These are phyloP conservation scores for Cyprinodon tularosa DNA, from an alignment of 2,113 vertebrate species.

Conservation along the genomic window DNA sequence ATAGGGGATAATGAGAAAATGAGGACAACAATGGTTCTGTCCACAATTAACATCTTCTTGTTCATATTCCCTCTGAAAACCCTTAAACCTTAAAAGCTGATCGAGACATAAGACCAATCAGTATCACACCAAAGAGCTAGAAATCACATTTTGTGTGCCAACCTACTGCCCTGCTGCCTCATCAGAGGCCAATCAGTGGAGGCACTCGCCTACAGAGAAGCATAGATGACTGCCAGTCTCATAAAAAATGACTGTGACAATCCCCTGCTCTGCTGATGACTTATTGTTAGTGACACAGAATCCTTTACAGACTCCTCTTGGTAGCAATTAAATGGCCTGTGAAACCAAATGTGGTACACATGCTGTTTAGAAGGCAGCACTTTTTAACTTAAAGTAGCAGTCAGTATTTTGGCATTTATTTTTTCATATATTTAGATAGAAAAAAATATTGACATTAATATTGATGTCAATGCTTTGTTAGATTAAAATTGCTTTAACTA, in stretches of 20 bases:
- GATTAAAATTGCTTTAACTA: too few relatives aligned
- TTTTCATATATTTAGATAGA: too few relatives aligned
- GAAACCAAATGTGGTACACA: slow-evolving; percentile 41
- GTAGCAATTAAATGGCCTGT: slow-evolving; percentile 66
- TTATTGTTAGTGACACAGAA: slow-evolving; percentile 47
- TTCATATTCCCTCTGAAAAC: slow-evolving; percentile 27
- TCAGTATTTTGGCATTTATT: not conserved
- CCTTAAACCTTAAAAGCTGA: slow-evolving; percentile 46
- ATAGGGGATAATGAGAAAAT: slow-evolving; percentile 43
- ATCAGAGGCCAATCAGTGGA: slow-evolving; percentile 64
- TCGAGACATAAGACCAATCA: slow-evolving; percentile 63
- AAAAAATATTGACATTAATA: too few relatives aligned
- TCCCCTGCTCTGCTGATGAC: slow-evolving; percentile 55
- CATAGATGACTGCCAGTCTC: slow-evolving; percentile 55
- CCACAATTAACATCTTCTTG: slow-evolving; percentile 40
- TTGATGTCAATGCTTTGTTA: too few relatives aligned
- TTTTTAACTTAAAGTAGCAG: slow-evolving; percentile 18
- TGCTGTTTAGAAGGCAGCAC: slow-evolving; percentile 36
- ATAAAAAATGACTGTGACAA: slow-evolving; percentile 61
- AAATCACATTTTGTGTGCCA: slow-evolving; percentile 59
- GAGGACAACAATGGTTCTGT: slow-evolving; percentile 30
- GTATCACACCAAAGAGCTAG: slow-evolving; percentile 40
- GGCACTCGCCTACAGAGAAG: slow-evolving; percentile 47
- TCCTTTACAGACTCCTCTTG: slow-evolving; percentile 49
- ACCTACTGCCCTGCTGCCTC: slow-evolving; percentile 52